Evolutionary conservation across 2,888 invertebrate species (phyloP), one percentile per base, ranked within the genome.

Genomic region (Athalia rosae): DNA sequence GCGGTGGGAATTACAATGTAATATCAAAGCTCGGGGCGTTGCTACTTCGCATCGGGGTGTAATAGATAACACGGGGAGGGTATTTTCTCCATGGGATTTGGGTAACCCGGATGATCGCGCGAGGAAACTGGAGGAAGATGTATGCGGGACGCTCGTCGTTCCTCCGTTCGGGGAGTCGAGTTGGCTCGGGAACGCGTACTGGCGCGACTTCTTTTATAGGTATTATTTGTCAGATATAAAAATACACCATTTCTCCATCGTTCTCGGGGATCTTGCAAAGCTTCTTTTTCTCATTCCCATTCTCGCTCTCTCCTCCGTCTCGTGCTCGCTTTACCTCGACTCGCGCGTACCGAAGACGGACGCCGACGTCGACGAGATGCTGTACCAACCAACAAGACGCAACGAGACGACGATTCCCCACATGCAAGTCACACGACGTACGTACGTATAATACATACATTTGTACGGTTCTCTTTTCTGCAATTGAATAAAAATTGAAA

Each of bases 401-500:
- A 28, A 28, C 28, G 28, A 28, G 28, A 28, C 28, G 28, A 28
- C 28, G 28, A 28, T 28, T 28, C 28, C 28, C 28, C 0, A 28
- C 28, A 28, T 28, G 28, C 28, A 28, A 28, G 28, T 28, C 28
- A 28, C n/a, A n/a, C n/a, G n/a, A n/a, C 28, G 2, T 28, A 28
- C 28, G 28, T 28, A 28, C 28, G 28, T 28, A 2, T 28, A 28
- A 28, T 1, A 28, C 28, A 28, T 28, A 28, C 28, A 28, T 28
- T 28, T 28, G 28, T 28, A 15, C 28, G 11, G 15, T 5, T 50
- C 9, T 13, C 9, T 4, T 48, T 64, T 13, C 15, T 64, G 13
- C 48, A 50, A 67, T 67, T 67, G 48, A 28, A 67, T 53, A 67
- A 67, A 67, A 67, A 67, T 67, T 50, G 66, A 6, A 50, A 67